Conservation (phyloP, 2,888 invertebrate genomes). For the Acheta domesticus region DNA sequence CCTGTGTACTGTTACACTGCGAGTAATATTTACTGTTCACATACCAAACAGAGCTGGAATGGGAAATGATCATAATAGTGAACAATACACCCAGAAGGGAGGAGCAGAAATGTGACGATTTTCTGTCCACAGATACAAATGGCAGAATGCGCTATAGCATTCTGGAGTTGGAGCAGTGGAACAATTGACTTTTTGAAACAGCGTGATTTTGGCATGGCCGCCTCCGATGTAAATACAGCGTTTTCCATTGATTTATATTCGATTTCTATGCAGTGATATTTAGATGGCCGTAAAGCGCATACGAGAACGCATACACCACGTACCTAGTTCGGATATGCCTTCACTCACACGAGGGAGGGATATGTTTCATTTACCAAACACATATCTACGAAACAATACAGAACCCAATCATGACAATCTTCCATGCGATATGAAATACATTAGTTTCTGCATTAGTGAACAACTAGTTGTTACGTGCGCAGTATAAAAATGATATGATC, state of each 20-base stretch:
- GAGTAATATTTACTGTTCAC: neutral
- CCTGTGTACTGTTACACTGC: too few relatives aligned
- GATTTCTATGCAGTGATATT: neutral
- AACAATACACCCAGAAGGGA: slow-evolving; percentile 7
- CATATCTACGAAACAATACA: too few relatives aligned
- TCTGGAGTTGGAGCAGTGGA: neutral
- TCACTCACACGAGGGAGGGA: too few relatives aligned
- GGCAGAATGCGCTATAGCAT: neutral
- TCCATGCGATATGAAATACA: too few relatives aligned
- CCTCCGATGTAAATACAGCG: neutral
- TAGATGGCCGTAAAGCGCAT: neutral
- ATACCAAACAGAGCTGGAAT: neutral
- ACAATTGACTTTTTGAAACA: neutral
- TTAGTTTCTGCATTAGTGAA: too few relatives aligned
- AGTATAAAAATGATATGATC: too few relatives aligned
- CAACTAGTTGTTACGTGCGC: too few relatives aligned
- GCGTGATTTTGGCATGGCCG: neutral
- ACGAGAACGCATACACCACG: too few relatives aligned
- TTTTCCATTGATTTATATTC: slow-evolving; percentile 1
- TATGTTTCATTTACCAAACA: too few relatives aligned
- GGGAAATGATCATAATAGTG: neutral
- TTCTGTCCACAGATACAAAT: slow-evolving; percentile 1
- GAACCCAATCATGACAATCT: too few relatives aligned
- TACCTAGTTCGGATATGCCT: too few relatives aligned
- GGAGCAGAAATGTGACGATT: neutral